These are phyloP conservation scores for Pocota personata DNA, from an alignment of 2,888 invertebrate species.

Conservation along the genomic window DNA sequence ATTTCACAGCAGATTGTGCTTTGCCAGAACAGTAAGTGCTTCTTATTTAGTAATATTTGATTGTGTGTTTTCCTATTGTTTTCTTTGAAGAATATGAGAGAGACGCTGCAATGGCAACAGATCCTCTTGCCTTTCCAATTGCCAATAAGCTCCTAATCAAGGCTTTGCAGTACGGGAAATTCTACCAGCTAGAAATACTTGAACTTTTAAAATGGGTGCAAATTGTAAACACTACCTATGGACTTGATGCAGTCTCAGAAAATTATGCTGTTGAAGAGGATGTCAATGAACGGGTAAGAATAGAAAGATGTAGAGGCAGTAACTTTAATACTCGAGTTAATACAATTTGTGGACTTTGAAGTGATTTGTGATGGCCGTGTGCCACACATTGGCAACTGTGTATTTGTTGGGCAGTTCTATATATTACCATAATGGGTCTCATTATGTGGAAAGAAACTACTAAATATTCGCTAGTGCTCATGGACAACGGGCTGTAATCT, in stretches of 20 bases:
- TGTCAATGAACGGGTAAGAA: slow-evolving; percentile 77
- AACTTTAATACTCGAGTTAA: not conserved
- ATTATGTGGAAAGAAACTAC: no score
- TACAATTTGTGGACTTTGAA: no score
- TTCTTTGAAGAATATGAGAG: slow-evolving; percentile 8
- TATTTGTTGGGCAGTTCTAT: no score
- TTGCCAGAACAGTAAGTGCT: slow-evolving; percentile 59
- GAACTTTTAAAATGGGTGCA: slow-evolving; percentile 80
- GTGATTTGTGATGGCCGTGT: no score
- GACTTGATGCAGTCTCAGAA: slow-evolving; percentile 72
- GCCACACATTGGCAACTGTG: no score
- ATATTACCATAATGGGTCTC: no score
- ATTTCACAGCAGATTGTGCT: slow-evolving; percentile 79
- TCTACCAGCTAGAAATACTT: slow-evolving; percentile 77
- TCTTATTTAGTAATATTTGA: not conserved
- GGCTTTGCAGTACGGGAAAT: slow-evolving; percentile 75
- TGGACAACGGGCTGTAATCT: no score
- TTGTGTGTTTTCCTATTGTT: not conserved
- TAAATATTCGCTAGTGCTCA: no score
- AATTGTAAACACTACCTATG: slow-evolving; percentile 78
- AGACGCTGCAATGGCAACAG: slow-evolving; percentile 74
- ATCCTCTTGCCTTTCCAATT: slow-evolving; percentile 79
- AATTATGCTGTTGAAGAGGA: slow-evolving; percentile 70
- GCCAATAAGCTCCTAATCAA: slow-evolving; percentile 78
- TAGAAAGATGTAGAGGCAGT: not conserved